Evolutionary conservation across 1,140 invertebrate species (phyloP).

Genomic region (Zaprionus africanus): DNA sequence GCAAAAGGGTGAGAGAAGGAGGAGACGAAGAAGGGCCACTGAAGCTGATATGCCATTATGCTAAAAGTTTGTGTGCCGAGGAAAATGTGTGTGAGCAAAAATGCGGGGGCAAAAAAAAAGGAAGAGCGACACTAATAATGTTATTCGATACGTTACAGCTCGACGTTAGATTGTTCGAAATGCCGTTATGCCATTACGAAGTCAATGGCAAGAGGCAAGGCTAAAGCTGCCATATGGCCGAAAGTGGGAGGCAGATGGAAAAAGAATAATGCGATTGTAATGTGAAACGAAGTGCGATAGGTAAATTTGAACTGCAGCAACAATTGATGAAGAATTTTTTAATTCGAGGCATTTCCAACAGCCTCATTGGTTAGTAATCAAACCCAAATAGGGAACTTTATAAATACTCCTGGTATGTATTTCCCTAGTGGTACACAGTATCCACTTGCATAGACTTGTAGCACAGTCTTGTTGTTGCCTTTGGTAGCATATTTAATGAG

Average conservation of each 20-base stretch:
- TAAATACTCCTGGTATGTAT: background rate
- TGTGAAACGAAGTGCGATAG: conserved; percentile 3
- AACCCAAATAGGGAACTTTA: background rate
- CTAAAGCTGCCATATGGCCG: background rate
- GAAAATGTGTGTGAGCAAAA: conserved; percentile 38
- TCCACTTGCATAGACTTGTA: background rate
- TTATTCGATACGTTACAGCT: conserved; percentile 38
- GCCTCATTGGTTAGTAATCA: too few species aligned
- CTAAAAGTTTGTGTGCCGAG: conserved; percentile 58
- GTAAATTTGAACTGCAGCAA: background rate
- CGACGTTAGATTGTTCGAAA: conserved; percentile 15
- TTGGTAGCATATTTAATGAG: background rate
- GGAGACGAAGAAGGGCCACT: conserved; percentile 2
- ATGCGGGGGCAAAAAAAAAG: conserved; percentile 3
- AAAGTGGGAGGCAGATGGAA: background rate
- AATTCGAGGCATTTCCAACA: background rate
- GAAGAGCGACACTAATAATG: conserved; percentile 34
- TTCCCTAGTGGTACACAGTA: background rate
- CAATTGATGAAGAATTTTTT: background rate
- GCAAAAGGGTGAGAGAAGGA: background rate
- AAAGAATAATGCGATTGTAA: conserved; percentile 9
- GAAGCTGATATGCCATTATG: conserved; percentile 63
- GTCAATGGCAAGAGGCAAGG: background rate
- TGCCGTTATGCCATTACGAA: conserved; percentile 34
- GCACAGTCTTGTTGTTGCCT: background rate